phyloP scores from a whole-genome alignment of 2,797 vertebrate genomes.

The Protosalanx chinensis region DNA sequence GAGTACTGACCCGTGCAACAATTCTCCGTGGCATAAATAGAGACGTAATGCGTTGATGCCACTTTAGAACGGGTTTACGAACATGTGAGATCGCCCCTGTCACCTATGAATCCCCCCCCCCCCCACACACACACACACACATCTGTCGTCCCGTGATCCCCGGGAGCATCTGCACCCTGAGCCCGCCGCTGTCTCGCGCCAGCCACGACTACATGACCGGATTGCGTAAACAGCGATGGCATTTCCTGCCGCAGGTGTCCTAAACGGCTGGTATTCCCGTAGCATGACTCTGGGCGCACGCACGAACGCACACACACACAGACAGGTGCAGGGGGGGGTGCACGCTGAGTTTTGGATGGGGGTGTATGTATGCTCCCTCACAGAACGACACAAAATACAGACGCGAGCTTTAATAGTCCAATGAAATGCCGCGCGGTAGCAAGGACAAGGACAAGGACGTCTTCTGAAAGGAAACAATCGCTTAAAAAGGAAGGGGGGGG shows the following conservation, averaged over 20 bases:
- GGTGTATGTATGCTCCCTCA: not conserved
- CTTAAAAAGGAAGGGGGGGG: too few relatives aligned
- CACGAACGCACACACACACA: not conserved
- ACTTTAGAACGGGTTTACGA: not conserved
- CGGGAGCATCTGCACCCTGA: not conserved
- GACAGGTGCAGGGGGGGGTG: not conserved
- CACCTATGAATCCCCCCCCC: too few relatives aligned
- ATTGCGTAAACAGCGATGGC: slow-evolving; percentile 6
- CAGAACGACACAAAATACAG: not conserved
- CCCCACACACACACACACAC: too few relatives aligned
- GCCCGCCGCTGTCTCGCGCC: not conserved
- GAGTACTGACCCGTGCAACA: too few relatives aligned
- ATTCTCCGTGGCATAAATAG: slow-evolving; percentile 11
- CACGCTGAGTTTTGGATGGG: not conserved
- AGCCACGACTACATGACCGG: slow-evolving; percentile 8
- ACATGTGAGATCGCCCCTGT: not conserved
- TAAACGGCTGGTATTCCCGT: not conserved
- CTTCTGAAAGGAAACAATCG: too few relatives aligned
- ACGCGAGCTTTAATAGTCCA: too few relatives aligned
- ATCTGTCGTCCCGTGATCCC: not conserved
- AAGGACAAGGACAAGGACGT: too few relatives aligned
- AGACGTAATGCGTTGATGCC: not conserved
- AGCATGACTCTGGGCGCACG: not conserved
- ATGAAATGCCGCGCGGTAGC: too few relatives aligned
- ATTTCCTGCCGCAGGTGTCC: not conserved